Base-by-base conservation (phyloP, 2,797 vertebrate species). In the Gallinago nigripennis region DNA sequence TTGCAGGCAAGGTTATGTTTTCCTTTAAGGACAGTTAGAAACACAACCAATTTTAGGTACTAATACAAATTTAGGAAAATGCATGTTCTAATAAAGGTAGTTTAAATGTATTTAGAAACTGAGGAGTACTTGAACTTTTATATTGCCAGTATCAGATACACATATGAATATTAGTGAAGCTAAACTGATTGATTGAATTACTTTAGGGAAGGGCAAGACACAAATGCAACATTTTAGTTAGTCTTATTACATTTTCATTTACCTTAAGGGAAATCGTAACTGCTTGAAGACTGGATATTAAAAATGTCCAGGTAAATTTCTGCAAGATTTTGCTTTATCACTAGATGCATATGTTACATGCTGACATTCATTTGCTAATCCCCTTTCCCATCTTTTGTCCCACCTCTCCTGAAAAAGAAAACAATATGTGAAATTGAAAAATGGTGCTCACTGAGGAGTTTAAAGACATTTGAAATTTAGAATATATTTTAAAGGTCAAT, bases 401-500 rank as follows among this genome's bases (percentile, higher is more conserved):
- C 14, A 11, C 71, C 76, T 94, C 65, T 43, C 81, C 80, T 72
- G 97, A 96, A 94, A 97, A 94, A 88, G 92, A 97, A 97, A 97
- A 97, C 94, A 97, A 96, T 96, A 93, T 30, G 88, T 96, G 97
- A 97, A 97, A 97, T 96, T 98, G 97, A 98, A 98, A 97, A 98
- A 98, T 97, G 96, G 97, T 97, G 97, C 92, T 97, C 97, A 96
- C 95, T 94, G 97, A 97, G 97, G 97, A 97, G 96, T 98, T 98
- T 98, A 98, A 98, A 98, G 97, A 97, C 96, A 97, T 97, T 98
- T 97, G 96, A 97, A 98, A 98, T 98, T 97, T 97, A 96, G 97
- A 98, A 98, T 97, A 97, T 98, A 97, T 98, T 97, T 98, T 97
- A 98, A 98, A 98, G 97, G 98, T 98, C 98, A 98, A 97, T 98